Evolutionary conservation across 1,140 invertebrate genomes (phyloP).

Genomic region (Eriosoma lanigerum): DNA sequence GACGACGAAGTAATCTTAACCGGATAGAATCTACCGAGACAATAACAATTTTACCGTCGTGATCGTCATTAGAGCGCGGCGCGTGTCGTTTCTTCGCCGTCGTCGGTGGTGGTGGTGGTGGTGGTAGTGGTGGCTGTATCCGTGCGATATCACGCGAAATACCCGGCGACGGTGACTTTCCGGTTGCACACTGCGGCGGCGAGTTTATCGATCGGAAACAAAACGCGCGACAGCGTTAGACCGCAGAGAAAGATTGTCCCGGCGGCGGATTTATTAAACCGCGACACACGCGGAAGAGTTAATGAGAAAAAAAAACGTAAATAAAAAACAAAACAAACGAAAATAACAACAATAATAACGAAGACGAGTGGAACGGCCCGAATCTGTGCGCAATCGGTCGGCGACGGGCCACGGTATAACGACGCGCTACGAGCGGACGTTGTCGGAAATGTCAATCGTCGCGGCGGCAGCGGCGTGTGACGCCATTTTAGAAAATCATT

Average conservation of each 20-base stretch:
- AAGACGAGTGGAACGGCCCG: not conserved
- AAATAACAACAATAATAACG: not conserved
- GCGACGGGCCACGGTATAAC: not conserved
- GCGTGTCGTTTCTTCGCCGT: not conserved
- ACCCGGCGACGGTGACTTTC: too few species aligned
- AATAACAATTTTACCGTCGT: not conserved
- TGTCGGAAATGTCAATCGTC: constrained; percentile 49
- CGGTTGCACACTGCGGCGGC: not conserved
- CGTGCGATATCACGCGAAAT: too few species aligned
- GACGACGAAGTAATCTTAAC: not conserved
- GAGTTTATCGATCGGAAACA: not conserved
- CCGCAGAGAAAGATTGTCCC: too few species aligned
- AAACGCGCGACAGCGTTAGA: not conserved
- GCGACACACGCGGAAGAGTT: too few species aligned
- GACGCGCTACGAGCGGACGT: constrained; percentile 35
- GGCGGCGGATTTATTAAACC: too few species aligned
- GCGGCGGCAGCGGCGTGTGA: constrained; percentile 31
- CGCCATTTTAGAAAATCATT: constrained; percentile 52
- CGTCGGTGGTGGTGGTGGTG: too few species aligned
- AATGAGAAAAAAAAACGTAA: not conserved
- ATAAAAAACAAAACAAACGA: not conserved
- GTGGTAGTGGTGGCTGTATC: too few species aligned
- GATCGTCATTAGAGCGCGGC: not conserved
- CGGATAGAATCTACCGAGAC: not conserved
- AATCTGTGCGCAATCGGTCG: constrained; percentile 21